These are phyloP conservation scores for Actenoides lindsayi DNA, from an alignment of 2,113 vertebrate species.

Conservation along the genomic window DNA sequence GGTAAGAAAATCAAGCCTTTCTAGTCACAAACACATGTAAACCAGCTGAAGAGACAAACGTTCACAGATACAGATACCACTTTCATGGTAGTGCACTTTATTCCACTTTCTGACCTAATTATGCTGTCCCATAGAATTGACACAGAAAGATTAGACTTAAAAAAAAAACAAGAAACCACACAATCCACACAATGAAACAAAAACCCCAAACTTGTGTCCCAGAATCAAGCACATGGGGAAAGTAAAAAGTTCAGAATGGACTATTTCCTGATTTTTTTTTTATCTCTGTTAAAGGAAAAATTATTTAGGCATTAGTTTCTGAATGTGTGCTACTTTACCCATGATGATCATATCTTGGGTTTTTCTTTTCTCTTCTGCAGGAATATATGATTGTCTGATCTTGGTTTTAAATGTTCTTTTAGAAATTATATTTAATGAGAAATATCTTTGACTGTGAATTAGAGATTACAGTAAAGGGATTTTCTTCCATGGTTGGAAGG, in stretches of 20 bases:
- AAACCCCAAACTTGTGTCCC: background rate
- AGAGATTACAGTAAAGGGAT: background rate
- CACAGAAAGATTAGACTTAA: background rate
- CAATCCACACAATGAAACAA: background rate
- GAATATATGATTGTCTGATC: background rate
- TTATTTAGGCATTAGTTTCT: background rate
- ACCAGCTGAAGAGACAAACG: background rate
- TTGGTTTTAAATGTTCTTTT: conserved; percentile 3
- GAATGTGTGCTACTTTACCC: background rate
- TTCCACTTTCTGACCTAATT: background rate
- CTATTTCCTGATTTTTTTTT: background rate
- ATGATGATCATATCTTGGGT: background rate
- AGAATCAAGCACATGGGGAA: background rate
- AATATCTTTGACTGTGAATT: conserved; percentile 24
- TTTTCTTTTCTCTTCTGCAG: background rate
- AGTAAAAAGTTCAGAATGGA: background rate
- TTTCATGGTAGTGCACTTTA: background rate
- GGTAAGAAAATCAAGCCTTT: background rate
- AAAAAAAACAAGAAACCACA: background rate
- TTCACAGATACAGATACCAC: background rate
- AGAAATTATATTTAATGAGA: background rate
- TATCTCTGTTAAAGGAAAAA: background rate
- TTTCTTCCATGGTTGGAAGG: conserved; percentile 11
- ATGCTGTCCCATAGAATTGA: background rate
- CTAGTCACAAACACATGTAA: background rate